Evolutionary conservation across 1,140 invertebrate species (phyloP).

Genomic region (Mylabris phalerata): DNA sequence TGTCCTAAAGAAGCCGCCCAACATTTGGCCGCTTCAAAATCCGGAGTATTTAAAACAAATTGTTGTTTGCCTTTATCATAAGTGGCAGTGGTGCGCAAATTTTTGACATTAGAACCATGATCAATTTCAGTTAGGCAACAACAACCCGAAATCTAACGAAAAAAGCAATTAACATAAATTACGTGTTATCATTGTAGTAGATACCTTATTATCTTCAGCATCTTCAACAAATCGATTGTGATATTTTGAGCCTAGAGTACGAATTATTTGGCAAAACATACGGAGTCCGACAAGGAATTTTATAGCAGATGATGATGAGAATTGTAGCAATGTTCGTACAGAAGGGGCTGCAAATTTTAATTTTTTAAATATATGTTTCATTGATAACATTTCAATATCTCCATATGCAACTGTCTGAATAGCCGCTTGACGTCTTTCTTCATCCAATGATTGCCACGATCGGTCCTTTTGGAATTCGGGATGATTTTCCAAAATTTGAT

Average conservation of each 20-base stretch:
- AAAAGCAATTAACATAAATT: too few relatives aligned
- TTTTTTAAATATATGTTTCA: constrained; percentile 8
- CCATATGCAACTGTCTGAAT: constrained; percentile 55
- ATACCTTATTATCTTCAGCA: constrained; percentile 58
- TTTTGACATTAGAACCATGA: constrained; percentile 90
- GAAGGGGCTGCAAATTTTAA: constrained; percentile 41
- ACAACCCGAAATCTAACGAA: constrained; percentile 60
- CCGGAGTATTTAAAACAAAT: constrained; percentile 86
- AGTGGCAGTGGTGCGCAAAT: constrained; percentile 82
- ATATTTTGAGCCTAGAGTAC: constrained; percentile 65
- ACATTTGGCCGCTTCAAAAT: constrained; percentile 92
- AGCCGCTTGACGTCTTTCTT: constrained; percentile 54
- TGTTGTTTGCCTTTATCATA: constrained; percentile 71
- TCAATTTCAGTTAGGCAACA: constrained; percentile 88
- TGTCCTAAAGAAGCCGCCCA: constrained; percentile 88
- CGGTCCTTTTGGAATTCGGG: constrained; percentile 10
- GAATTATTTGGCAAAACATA: constrained; percentile 59
- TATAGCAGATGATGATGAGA: constrained; percentile 18
- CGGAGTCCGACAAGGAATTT: constrained; percentile 20
- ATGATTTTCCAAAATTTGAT: constrained; percentile 12
- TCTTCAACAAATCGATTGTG: constrained; percentile 61
- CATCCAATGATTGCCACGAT: constrained; percentile 46
- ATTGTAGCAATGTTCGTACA: constrained; percentile 9
- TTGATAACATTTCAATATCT: constrained; percentile 37
- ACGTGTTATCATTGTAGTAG: too few relatives aligned